phyloP scores from a whole-genome alignment of 2,888 invertebrate genomes.

The Leuctra nigra region DNA sequence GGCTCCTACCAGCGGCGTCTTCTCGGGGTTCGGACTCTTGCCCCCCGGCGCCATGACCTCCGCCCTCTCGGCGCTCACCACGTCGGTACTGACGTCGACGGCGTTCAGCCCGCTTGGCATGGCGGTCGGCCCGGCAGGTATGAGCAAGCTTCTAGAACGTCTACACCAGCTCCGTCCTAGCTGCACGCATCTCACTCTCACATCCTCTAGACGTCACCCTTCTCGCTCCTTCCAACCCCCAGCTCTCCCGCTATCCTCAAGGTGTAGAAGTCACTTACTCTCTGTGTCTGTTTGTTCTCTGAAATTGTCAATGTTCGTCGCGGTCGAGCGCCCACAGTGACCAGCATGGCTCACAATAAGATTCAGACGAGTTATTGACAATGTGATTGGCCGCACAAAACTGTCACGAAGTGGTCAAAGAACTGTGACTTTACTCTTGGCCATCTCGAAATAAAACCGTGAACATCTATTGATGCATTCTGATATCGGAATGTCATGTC shows the following conservation, averaged over 20 bases:
- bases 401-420: too few relatives aligned
- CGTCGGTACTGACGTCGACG: constrained; percentile 72
- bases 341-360: too few relatives aligned
- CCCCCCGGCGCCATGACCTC: constrained; percentile 58
- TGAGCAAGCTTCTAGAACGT: constrained; percentile 38
- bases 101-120: constrained; percentile 84
- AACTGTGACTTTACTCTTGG: too few relatives aligned
- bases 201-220: constrained; percentile 31
- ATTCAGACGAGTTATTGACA: too few relatives aligned
- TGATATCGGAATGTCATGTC: neutral
- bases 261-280: too few relatives aligned
- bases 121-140: constrained; percentile 75
- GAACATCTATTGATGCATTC: neutral
- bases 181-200: constrained; percentile 50
- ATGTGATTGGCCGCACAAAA: too few relatives aligned
- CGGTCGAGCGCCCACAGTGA: too few relatives aligned
- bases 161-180: constrained; percentile 50
- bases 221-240: neutral
- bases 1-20: constrained; percentile 40
- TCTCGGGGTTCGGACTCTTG: constrained; percentile 50
- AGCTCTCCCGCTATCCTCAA: neutral
- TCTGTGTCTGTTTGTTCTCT: too few relatives aligned
- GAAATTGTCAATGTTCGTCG: too few relatives aligned
- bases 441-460: neutral
- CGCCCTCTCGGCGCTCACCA: constrained; percentile 74